These are phyloP conservation scores for Harpegnathos saltator DNA, from an alignment of 1,140 invertebrate genomes.

Conservation along the genomic window DNA sequence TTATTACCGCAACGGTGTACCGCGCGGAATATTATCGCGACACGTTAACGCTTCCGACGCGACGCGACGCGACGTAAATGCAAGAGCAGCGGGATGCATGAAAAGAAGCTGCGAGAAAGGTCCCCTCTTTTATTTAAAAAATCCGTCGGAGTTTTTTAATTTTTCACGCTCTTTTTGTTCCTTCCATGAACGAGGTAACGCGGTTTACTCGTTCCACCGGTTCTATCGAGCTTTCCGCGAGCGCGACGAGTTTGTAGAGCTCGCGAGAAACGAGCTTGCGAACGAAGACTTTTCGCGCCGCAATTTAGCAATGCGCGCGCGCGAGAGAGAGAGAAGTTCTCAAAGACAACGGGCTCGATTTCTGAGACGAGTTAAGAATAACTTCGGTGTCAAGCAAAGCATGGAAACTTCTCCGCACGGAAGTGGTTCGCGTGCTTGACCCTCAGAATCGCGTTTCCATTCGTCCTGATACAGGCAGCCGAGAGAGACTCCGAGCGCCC, in stretches of 20 bases:
- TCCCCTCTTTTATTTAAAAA: background rate
- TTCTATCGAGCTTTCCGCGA: conserved; percentile 32
- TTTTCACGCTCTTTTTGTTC: background rate
- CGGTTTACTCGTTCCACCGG: conserved; percentile 3
- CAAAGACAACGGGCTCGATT: conserved; percentile 25
- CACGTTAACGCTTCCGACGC: background rate
- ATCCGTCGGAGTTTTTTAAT: no score
- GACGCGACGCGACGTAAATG: background rate
- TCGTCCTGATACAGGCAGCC: background rate
- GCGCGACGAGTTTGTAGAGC: conserved; percentile 3
- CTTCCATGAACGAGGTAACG: background rate
- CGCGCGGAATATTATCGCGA: background rate
- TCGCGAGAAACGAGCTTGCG: background rate
- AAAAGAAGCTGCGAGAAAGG: background rate
- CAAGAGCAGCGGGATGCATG: background rate
- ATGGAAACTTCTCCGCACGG: conserved; percentile 12
- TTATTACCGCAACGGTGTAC: background rate
- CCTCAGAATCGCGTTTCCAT: background rate
- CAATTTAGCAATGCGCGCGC: background rate
- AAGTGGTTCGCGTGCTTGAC: conserved; percentile 16
- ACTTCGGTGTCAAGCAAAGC: background rate
- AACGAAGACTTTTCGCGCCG: background rate
- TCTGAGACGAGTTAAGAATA: conserved; percentile 45
- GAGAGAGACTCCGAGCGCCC: conserved; percentile 4
- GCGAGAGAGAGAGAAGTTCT: no score